A percentile compares a stretch with the other conserved stretches of the same genome.
Evolutionary conservation across 2,113 vertebrate genomes (phyloP).

Genomic region (Pseudorectes ferrugineus): DNA sequence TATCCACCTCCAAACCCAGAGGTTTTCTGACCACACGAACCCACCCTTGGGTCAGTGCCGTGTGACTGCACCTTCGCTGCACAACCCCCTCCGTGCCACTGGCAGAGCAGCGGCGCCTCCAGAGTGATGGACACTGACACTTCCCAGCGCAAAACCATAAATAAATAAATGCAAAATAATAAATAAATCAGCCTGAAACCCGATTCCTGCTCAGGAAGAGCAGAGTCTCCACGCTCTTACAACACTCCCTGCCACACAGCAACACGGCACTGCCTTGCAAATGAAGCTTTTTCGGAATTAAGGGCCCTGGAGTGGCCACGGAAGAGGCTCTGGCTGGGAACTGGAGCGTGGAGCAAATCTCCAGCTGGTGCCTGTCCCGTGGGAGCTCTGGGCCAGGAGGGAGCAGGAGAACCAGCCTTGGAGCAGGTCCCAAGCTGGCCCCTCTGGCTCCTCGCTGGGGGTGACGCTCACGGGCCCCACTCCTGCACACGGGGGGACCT

Average conservation of each 20-base stretch:
- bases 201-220: not conserved
- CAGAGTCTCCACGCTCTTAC: fast-evolving
- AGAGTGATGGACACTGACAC: fast-evolving
- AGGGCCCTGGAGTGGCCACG: not conserved
- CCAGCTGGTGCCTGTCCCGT: not conserved
- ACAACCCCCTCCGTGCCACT: fast-evolving
- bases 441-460: fast-evolving
- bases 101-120: fast-evolving
- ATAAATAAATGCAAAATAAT: not conserved
- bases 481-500: not conserved
- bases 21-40: fast-evolving
- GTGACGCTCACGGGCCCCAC: not conserved
- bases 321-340: not conserved
- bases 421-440: not conserved
- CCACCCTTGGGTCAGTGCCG: too few species aligned
- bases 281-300: not conserved
- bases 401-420: fast-evolving
- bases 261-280: fast-evolving
- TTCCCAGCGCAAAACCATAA: fast-evolving
- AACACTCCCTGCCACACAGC: not conserved
- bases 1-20: not conserved
- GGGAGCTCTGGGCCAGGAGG: not conserved
- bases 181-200: not conserved
- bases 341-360: fast-evolving
- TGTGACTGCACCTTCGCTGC: fast-evolving